Conservation (phyloP, 2,888 invertebrate genomes). For the Leptura quadrifasciata region DNA sequence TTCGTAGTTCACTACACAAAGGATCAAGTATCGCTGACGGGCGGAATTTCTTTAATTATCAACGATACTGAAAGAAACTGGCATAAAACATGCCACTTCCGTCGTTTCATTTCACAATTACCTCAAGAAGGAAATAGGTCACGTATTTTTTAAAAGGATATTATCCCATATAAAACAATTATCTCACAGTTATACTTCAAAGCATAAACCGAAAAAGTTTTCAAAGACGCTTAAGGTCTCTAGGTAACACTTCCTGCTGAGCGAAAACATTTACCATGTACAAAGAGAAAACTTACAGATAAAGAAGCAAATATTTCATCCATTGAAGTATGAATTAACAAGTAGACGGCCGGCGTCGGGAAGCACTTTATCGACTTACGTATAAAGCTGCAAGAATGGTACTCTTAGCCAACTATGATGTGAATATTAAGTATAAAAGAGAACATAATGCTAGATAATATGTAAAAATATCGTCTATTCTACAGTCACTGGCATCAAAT, state of each 20-base stretch:
- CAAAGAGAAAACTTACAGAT: background rate
- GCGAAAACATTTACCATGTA: background rate
- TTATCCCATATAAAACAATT: too few relatives aligned
- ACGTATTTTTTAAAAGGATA: too few relatives aligned
- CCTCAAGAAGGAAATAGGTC: too few relatives aligned
- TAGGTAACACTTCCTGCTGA: background rate
- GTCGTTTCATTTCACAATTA: too few relatives aligned
- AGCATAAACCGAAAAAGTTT: background rate
- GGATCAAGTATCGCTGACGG: too few relatives aligned
- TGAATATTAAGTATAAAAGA: constrained; percentile 3
- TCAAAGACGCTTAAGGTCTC: background rate
- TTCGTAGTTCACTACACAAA: too few relatives aligned
- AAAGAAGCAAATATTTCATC: constrained; percentile 3
- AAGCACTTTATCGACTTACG: background rate
- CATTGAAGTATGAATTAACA: background rate
- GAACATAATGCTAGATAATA: background rate
- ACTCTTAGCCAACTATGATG: background rate
- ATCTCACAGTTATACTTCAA: too few relatives aligned
- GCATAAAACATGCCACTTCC: too few relatives aligned
- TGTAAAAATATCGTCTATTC: background rate
- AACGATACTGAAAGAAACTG: too few relatives aligned
- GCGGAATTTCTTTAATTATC: too few relatives aligned
- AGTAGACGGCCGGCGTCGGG: background rate
- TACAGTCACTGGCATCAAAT: too few relatives aligned
- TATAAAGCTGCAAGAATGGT: background rate